Evolutionary conservation across 2,888 invertebrate species (phyloP), one percentile per base, ranked within the genome.

Genomic region (Pristionchus exspectatus): DNA sequence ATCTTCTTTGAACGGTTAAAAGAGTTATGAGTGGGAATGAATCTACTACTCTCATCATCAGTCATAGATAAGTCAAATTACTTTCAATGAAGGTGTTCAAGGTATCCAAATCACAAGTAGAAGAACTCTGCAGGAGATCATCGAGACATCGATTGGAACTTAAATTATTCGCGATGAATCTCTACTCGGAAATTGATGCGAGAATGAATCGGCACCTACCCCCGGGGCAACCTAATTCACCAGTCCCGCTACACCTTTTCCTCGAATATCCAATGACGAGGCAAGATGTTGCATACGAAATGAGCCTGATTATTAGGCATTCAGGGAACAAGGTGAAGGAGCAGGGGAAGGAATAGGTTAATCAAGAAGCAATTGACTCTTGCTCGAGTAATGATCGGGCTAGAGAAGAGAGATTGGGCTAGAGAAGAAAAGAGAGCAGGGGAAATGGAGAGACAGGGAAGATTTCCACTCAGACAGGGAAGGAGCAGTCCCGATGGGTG

Each of bases 241-340:
- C 16, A 69, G 69, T 33, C 69, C 69, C 69, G 69, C 38, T 74
- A 74, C 74, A 50, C 44, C 44, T 38, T 74, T 74, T 74, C 30
- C 27, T 1, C 12, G 69, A 21, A 33, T 1, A 30, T 12, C 30
- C 38, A 33, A 74, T 74, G 74, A 74, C 38, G 72, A n/a, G n/a
- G 33, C 72, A 27, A 66, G 72, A 33, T 12, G 54, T n/a, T n/a
- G 83, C 54, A 56, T 83, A 83, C 2, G 2, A 54, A 83, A 83
- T 83, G 59, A 56, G 59, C 59, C 2, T 33, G n/a, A 56, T 85
- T 30, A 85, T 59, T 56, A 85, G 84, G 27, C 27, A 85, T 85
- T 59, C 59, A 85, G 84, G 18, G 84, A 59, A 59, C 30, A 30
- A 54, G 81, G 77, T 18, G 44, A 27, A 30, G 74, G 74, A 24